Conservation (phyloP, 2,797 vertebrate species). For the Momotus momota region DNA sequence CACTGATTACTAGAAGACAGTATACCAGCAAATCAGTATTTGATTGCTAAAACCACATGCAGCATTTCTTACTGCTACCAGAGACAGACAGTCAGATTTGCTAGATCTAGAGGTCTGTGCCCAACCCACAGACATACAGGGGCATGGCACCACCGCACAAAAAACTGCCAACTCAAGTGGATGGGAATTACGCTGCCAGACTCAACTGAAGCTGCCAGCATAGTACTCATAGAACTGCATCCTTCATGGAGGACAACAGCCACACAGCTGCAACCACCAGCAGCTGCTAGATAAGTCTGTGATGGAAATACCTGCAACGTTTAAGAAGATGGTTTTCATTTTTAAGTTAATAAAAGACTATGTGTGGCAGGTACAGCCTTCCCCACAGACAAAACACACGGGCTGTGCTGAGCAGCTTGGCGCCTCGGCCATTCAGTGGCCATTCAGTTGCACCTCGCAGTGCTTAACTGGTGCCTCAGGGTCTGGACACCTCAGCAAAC, state of each 20-base stretch:
- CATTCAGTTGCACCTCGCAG: too few species aligned
- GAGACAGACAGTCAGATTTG: background rate
- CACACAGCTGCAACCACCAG: background rate
- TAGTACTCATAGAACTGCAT: background rate
- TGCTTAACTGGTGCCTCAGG: too few species aligned
- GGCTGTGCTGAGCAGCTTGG: too few species aligned
- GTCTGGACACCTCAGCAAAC: too few species aligned
- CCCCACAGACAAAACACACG: too few species aligned
- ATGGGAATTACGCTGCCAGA: background rate
- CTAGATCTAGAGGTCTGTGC: too few species aligned
- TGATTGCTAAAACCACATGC: background rate
- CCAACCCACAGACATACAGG: background rate
- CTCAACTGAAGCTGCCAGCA: background rate
- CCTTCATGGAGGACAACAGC: background rate
- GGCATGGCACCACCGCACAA: rapidly evolving
- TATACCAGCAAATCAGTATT: background rate
- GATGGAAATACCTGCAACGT: too few species aligned
- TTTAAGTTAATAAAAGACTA: background rate
- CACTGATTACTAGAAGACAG: background rate
- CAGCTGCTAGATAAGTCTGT: background rate
- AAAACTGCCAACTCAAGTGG: background rate
- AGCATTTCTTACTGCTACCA: background rate
- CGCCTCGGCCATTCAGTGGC: too few species aligned
- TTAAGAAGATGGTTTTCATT: background rate
- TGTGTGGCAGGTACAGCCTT: too few species aligned